These are phyloP conservation scores for Crotalus helleri DNA, from an alignment of 2,113 vertebrate genomes.

Conservation along the genomic window DNA sequence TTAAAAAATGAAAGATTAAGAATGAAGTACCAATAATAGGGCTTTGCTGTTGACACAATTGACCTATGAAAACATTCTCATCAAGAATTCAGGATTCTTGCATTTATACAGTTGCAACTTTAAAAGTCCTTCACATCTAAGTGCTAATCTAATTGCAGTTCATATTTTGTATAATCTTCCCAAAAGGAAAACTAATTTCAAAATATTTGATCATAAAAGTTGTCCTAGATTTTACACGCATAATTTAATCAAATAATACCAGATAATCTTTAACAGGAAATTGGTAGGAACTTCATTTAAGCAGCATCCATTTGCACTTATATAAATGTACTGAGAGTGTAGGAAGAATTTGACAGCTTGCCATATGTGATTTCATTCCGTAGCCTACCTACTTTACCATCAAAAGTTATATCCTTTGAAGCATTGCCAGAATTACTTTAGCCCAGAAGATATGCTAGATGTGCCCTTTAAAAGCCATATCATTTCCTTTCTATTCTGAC, in stretches of 20 bases:
- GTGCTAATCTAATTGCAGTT: constrained; percentile 72
- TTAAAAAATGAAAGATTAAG: constrained; percentile 59
- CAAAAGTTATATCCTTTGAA: constrained; percentile 88
- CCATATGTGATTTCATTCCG: constrained; percentile 92
- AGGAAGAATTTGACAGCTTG: constrained; percentile 85
- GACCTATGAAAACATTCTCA: constrained; percentile 74
- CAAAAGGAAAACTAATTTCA: constrained; percentile 74
- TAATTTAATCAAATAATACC: constrained; percentile 83
- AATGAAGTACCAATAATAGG: constrained; percentile 58
- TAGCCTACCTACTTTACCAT: constrained; percentile 87
- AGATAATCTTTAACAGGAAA: constrained; percentile 77
- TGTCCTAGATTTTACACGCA: constrained; percentile 70
- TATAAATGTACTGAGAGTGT: constrained; percentile 91
- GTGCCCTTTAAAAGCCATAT: constrained; percentile 81
- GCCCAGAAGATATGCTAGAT: constrained; percentile 77
- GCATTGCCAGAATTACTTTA: constrained; percentile 82
- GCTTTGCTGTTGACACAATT: constrained; percentile 70
- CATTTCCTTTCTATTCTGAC: constrained; percentile 76
- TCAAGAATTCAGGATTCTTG: constrained; percentile 66
- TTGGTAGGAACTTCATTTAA: constrained; percentile 70
- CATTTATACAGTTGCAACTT: constrained; percentile 75
- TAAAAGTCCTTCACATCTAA: constrained; percentile 70
- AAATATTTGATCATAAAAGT: constrained; percentile 80
- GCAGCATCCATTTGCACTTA: constrained; percentile 92
- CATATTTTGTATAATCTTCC: constrained; percentile 72